A percentile compares a stretch with the other conserved stretches of the same genome.
Conservation (phyloP, 2,797 vertebrate genomes). For the Lagocephalus sceleratus region DNA sequence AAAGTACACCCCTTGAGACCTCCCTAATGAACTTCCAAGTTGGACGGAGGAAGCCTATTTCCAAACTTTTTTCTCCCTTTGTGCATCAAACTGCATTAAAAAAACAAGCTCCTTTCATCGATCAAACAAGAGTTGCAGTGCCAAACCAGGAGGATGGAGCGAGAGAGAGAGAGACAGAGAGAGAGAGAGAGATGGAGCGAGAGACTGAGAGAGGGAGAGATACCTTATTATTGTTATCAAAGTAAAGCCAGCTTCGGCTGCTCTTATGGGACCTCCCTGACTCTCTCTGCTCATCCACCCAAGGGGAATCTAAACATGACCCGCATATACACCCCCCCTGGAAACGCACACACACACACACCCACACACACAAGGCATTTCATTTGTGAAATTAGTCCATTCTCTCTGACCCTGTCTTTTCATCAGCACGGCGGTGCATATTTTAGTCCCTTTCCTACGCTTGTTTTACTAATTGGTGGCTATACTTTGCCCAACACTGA, state of each 20-base stretch:
- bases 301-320: constrained; percentile 70
- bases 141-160: constrained; percentile 52
- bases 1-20: constrained; percentile 30
- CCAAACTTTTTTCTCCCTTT: constrained; percentile 52
- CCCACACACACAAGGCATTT: constrained; percentile 57
- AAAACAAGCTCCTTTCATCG: constrained; percentile 65
- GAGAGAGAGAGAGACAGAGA: constrained; percentile 1
- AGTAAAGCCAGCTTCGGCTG: constrained; percentile 67
- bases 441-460: constrained; percentile 79
- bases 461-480: constrained; percentile 85
- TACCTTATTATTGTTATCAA: constrained; percentile 78
- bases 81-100: constrained; percentile 63
- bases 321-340: constrained; percentile 50
- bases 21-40: constrained; percentile 62
- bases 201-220: constrained; percentile 32
- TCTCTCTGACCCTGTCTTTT: constrained; percentile 81
- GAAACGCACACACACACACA: constrained; percentile 30
- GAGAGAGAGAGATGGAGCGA: constrained; percentile 11
- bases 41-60: constrained; percentile 47
- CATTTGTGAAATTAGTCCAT: constrained; percentile 81
- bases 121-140: constrained; percentile 71
- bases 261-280: constrained; percentile 65
- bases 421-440: constrained; percentile 75
- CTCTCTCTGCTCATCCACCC: constrained; percentile 54
- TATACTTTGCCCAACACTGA: constrained; percentile 80